Evolutionary conservation across 2,113 vertebrate species (phyloP), one percentile per base, ranked within the genome.

Genomic region (Callipepla californica): DNA sequence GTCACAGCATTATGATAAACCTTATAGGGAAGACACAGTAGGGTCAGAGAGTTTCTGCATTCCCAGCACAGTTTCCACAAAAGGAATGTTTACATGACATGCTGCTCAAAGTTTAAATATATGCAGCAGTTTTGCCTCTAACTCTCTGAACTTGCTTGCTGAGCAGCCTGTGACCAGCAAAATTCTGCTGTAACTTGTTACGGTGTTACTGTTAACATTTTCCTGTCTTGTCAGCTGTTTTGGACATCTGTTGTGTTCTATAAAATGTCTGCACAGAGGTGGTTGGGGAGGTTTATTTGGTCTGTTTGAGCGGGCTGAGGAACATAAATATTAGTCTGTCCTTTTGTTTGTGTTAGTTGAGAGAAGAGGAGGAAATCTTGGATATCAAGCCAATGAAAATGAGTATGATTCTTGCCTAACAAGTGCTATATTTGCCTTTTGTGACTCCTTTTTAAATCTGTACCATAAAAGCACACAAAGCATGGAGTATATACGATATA

Each of bases 31-130:
- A 98, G 96, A 96, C 95, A 93, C 94, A 96, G 84, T 30, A 90
- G 55, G 75, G 89, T 94, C 95, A 97, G 90, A 95, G 91, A 91
- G 62, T 97, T 96, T 98, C 95, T 97, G 69, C 96, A 96, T 97
- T 98, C 96, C 96, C 96, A 96, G 91, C 84, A 93, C 85, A 96
- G 96, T 96, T 97, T 98, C 95, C 91, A 93, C 96, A 96, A 94
- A 95, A 96, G 95, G 95, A 98, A 96, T 97, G 97, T 98, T 98
- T 98, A 97, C 96, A 97, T 95, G 97, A 98, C 97, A 97, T 15
- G 16, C 77, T 87, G 92, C 53, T 0, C 94, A 96, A 96, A 96
- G 97, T 98, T 98, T 98, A 98, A 98, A 98, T 95, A 95, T 93
- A 97, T 96, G 96, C 96, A 95, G 94, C 94, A 84, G 89, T 96